phyloP scores from a whole-genome alignment of 2,113 vertebrate genomes.

The Stomatorhinus ivindoensis region DNA sequence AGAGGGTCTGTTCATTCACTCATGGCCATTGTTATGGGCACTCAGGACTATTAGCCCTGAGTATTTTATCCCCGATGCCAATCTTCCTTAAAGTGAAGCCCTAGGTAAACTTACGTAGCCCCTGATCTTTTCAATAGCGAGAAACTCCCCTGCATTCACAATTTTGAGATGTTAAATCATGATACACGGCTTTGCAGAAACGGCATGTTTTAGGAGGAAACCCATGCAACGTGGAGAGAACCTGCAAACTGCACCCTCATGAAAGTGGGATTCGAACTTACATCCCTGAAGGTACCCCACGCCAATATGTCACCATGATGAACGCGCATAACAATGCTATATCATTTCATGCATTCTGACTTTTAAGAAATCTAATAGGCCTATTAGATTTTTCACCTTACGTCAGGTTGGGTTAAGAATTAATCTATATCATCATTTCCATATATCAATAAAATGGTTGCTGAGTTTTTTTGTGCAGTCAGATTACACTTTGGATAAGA shows the following conservation, averaged over 20 bases:
- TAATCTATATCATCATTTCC: not conserved
- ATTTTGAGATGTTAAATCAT: not conserved
- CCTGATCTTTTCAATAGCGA: too few relatives aligned
- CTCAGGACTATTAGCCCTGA: too few relatives aligned
- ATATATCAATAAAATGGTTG: not conserved
- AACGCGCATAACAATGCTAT: not conserved
- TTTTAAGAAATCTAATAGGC: not conserved
- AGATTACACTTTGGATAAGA: not conserved
- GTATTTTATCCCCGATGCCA: too few relatives aligned
- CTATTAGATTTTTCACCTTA: not conserved
- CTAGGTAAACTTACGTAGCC: too few relatives aligned
- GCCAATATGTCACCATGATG: not conserved
- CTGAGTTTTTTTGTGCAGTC: not conserved
- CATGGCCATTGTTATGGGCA: too few relatives aligned
- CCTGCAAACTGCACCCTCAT: not conserved
- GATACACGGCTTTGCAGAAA: not conserved
- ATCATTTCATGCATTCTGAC: not conserved
- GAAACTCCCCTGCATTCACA: not conserved
- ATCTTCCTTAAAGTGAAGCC: too few relatives aligned
- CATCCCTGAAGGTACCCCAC: not conserved
- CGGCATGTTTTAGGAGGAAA: not conserved
- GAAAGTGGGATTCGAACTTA: not conserved
- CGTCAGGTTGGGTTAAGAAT: not conserved
- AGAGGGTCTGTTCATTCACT: not conserved
- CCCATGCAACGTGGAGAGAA: not conserved